These are phyloP conservation scores for Thereva unica DNA, from an alignment of 2,888 invertebrate species.

Conservation along the genomic window DNA sequence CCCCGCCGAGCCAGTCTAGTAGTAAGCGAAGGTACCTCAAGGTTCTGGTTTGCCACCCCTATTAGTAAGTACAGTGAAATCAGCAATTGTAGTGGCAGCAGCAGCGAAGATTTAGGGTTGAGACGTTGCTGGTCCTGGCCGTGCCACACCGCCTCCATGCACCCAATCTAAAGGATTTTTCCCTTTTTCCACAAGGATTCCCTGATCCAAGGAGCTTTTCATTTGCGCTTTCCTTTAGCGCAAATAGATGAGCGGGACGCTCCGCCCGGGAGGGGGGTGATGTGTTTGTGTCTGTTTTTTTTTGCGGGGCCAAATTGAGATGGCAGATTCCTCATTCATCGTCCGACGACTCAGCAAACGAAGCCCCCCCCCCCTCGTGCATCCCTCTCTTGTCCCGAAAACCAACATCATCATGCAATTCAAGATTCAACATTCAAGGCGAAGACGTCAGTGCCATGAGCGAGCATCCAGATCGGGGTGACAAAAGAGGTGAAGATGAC, in stretches of 20 bases:
- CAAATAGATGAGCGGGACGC: constrained; percentile 18
- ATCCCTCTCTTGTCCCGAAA: neutral
- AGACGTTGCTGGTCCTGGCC: constrained; percentile 7
- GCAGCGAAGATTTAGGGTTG: constrained; percentile 30
- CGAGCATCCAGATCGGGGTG: constrained; percentile 20
- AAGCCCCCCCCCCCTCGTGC: constrained; percentile 4
- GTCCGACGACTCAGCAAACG: constrained; percentile 28
- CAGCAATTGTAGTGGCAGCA: constrained; percentile 31
- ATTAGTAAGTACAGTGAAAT: constrained; percentile 13
- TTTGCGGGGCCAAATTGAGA: neutral
- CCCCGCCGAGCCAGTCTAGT: constrained; percentile 14
- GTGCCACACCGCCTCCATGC: constrained; percentile 1
- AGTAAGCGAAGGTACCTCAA: too few relatives aligned
- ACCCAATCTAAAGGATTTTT: constrained; percentile 4
- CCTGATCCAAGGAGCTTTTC: constrained; percentile 1
- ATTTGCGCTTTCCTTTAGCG: constrained; percentile 15
- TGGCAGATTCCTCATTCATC: constrained; percentile 15
- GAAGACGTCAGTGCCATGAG: constrained; percentile 26
- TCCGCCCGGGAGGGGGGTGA: too few relatives aligned
- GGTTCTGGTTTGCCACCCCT: constrained; percentile 12
- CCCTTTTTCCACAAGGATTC: neutral
- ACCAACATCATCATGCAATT: too few relatives aligned
- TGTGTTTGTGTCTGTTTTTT: too few relatives aligned
- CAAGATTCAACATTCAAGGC: constrained; percentile 18
- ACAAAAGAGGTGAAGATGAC: constrained; percentile 19